phyloP scores from a whole-genome alignment of 2,113 vertebrate genomes.

The Dromaius novaehollandiae region DNA sequence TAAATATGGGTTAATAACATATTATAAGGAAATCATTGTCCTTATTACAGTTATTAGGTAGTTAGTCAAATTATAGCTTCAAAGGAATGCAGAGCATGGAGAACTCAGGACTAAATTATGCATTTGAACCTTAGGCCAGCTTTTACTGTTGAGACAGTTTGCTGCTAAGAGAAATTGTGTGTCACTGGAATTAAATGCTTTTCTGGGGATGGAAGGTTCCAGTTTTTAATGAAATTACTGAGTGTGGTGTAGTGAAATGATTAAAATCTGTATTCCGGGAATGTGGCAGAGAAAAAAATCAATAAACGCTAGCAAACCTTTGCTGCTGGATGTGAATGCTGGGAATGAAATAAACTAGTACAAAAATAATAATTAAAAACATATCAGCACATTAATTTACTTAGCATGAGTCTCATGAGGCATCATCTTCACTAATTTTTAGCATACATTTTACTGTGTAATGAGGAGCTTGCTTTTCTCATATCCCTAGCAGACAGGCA shows the following conservation, averaged over 20 bases:
- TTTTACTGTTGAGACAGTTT: slow-evolving; percentile 90
- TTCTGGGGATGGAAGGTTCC: slow-evolving; percentile 91
- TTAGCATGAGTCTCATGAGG: slow-evolving; percentile 86
- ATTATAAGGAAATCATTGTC: slow-evolving; percentile 88
- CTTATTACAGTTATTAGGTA: slow-evolving; percentile 94
- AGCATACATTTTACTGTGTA: slow-evolving; percentile 92
- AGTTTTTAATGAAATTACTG: slow-evolving; percentile 96
- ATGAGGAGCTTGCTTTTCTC: slow-evolving; percentile 86
- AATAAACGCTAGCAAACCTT: slow-evolving; percentile 86
- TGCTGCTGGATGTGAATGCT: slow-evolving; percentile 80
- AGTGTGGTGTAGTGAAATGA: slow-evolving; percentile 87
- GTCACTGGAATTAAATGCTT: slow-evolving; percentile 97
- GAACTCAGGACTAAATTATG: slow-evolving; percentile 91
- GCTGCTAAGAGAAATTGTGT: slow-evolving; percentile 88
- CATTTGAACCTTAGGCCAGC: slow-evolving; percentile 92
- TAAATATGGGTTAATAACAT: slow-evolving; percentile 84
- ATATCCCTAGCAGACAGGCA: slow-evolving; percentile 84
- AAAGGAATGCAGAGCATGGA: slow-evolving; percentile 87
- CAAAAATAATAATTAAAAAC: slow-evolving; percentile 93
- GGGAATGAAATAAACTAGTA: slow-evolving; percentile 83
- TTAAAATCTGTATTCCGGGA: slow-evolving; percentile 98
- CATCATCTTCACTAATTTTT: slow-evolving; percentile 88
- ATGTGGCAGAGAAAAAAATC: slow-evolving; percentile 90
- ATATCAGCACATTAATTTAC: slow-evolving; percentile 89
- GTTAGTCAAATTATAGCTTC: slow-evolving; percentile 93